Base-by-base conservation (phyloP, 2,888 invertebrate species). In the Chesias legatella region DNA sequence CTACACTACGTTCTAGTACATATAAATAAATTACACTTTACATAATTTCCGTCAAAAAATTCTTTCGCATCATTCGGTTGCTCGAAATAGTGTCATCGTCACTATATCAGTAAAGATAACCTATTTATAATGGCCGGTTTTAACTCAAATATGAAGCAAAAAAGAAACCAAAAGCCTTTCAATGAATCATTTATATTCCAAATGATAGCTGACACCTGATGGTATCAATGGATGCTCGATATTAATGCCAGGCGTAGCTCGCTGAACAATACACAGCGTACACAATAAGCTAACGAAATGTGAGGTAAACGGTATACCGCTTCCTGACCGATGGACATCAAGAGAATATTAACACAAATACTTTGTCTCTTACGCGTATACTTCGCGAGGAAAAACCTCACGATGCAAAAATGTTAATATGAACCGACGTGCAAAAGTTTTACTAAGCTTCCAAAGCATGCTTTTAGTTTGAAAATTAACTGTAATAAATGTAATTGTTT, bases 211-310 rank as follows among this genome's bases (percentile, higher is more conserved):
- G 50, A 57, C 46, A 46, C 52, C 46, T 47, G 53, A 37, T 55
- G 56, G 46, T 48, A 51, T 50, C 56, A 42, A 60, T 55, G 56
- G 52, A 60, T 52, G 53, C 54, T 48, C 44, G 55, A 67, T 77
- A 74, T 71, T 67, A 74, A 79, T 77, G 73, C 74, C 66, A 62
- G 63, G 55, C 70, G 58, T 67, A 58, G 66, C 67, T 58, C 56
- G 48, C 42, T 55, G 60, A 72, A 83, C 79, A 79, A 81, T 80
- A 76, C 73, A 53, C 59, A 40, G 60, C 60, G 66, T 70, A 76
- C 67, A 79, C 74, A 79, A 79, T 76, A 73, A 73, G 72, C 71
- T 56, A 74, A 70, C 71, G 73, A 74, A 77, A 78, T 71, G 71
- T 73, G 71, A 79, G 70, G 75, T 79, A 80, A 81, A 79, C 74